phyloP scores from a whole-genome alignment of 2,797 vertebrate genomes.

The Molossus alvarezi region DNA sequence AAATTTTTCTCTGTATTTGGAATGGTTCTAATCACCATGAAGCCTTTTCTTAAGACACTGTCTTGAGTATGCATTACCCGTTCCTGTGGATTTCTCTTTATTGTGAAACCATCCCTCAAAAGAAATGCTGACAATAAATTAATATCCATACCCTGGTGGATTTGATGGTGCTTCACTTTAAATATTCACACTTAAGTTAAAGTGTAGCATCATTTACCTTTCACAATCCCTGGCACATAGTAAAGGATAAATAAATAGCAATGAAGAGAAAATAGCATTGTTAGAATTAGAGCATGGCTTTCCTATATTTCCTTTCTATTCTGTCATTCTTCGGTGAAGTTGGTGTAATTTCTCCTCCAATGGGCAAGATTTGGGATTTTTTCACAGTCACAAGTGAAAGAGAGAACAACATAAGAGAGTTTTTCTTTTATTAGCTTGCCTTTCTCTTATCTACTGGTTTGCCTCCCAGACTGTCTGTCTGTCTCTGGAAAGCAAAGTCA shows the following conservation, averaged over 20 bases:
- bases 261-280: slow-evolving; percentile 40
- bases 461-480: slow-evolving; percentile 87
- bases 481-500: slow-evolving; percentile 90
- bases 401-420: slow-evolving; percentile 71
- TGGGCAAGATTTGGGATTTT: slow-evolving; percentile 63
- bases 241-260: slow-evolving; percentile 67
- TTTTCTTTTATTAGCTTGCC: slow-evolving; percentile 84
- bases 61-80: background rate
- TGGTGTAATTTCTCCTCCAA: slow-evolving; percentile 53
- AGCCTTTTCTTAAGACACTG: slow-evolving; percentile 60
- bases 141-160: background rate
- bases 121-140: background rate
- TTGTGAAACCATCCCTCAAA: background rate
- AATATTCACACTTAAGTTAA: slow-evolving; percentile 64
- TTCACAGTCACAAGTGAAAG: slow-evolving; percentile 83
- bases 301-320: background rate
- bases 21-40: slow-evolving; percentile 50
- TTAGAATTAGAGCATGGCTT: background rate
- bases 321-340: slow-evolving; percentile 26
- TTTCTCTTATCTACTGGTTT: slow-evolving; percentile 87
- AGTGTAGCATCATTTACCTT: background rate
- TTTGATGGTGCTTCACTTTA: slow-evolving; percentile 69
- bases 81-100: slow-evolving; percentile 27
- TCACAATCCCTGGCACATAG: background rate
- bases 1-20: slow-evolving; percentile 8